Evolutionary conservation across 2,113 vertebrate genomes (phyloP).

Genomic region (Percopsis transmontana): DNA sequence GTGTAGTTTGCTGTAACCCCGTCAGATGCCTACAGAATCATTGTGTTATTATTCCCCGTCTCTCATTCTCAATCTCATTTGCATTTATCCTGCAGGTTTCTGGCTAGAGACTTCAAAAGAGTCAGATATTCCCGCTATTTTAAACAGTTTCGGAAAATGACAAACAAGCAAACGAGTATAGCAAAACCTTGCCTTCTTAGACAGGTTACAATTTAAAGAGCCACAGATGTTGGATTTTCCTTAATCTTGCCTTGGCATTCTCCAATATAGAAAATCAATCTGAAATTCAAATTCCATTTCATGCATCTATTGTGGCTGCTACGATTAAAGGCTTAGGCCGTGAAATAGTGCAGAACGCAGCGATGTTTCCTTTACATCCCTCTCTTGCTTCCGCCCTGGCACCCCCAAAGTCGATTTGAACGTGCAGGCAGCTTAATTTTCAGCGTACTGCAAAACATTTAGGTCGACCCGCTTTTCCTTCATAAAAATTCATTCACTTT

Average conservation of each 20-base stretch:
- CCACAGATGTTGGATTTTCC: neutral
- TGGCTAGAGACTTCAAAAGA: slow-evolving; percentile 51
- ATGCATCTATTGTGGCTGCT: slow-evolving; percentile 55
- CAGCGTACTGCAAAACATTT: slow-evolving; percentile 62
- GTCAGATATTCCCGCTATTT: slow-evolving; percentile 44
- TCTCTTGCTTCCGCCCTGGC: slow-evolving; percentile 45
- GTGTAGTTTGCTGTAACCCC: neutral
- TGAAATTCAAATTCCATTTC: slow-evolving; percentile 63
- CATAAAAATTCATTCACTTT: too few relatives aligned
- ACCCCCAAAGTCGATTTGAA: slow-evolving; percentile 55
- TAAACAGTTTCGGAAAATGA: slow-evolving; percentile 50
- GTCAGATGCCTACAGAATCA: slow-evolving; percentile 3
- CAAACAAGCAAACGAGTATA: slow-evolving; percentile 46
- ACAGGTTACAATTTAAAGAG: slow-evolving; percentile 40
- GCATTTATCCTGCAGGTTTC: slow-evolving; percentile 53
- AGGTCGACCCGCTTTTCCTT: slow-evolving; percentile 56
- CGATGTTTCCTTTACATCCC: slow-evolving; percentile 13
- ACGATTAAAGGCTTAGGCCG: slow-evolving; percentile 67
- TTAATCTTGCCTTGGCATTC: slow-evolving; percentile 51
- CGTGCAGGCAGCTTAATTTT: slow-evolving; percentile 60
- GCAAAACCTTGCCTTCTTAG: slow-evolving; percentile 27
- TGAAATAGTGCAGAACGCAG: slow-evolving; percentile 52
- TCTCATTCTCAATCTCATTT: slow-evolving; percentile 39
- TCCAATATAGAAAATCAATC: slow-evolving; percentile 68
- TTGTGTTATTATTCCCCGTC: slow-evolving; percentile 16